phyloP scores from a whole-genome alignment of 2,113 vertebrate species.

The Rutilus rutilus region DNA sequence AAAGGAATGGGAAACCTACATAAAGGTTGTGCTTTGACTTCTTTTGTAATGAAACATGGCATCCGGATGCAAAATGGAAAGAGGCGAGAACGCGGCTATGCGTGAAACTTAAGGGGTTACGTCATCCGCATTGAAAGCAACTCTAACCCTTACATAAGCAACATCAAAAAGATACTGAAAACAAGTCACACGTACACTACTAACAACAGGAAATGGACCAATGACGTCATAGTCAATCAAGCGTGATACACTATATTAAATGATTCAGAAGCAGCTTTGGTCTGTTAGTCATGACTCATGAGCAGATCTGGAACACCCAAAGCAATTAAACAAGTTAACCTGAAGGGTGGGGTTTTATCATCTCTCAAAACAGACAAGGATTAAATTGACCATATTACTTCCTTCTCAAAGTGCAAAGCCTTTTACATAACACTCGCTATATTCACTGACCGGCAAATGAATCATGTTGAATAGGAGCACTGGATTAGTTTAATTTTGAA shows the following conservation, averaged over 20 bases:
- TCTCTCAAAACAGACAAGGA: background rate
- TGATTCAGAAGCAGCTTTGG: conserved; percentile 67
- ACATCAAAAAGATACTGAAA: conserved; percentile 29
- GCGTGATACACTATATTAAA: conserved; percentile 57
- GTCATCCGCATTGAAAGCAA: conserved; percentile 53
- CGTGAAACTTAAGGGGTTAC: conserved; percentile 56
- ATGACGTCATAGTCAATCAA: conserved; percentile 58
- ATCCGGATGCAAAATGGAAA: conserved; percentile 36
- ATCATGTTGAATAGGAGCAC: background rate
- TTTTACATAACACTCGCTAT: conserved; percentile 4
- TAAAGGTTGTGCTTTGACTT: conserved; percentile 28
- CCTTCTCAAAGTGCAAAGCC: conserved; percentile 20
- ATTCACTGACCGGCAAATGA: background rate
- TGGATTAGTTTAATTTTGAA: background rate
- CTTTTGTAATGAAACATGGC: conserved; percentile 22
- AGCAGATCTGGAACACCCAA: background rate
- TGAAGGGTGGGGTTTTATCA: conserved; percentile 9
- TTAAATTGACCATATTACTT: conserved; percentile 9
- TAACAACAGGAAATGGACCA: conserved; percentile 51
- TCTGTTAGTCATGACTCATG: conserved; percentile 23
- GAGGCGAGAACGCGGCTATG: conserved; percentile 49
- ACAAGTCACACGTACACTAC: conserved; percentile 23
- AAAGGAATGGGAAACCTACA: background rate
- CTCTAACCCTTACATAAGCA: conserved; percentile 64
- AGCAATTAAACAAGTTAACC: background rate